These are phyloP conservation scores for Caenorhabditis wallacei DNA, from an alignment of 2,888 invertebrate species.

Conservation along the genomic window DNA sequence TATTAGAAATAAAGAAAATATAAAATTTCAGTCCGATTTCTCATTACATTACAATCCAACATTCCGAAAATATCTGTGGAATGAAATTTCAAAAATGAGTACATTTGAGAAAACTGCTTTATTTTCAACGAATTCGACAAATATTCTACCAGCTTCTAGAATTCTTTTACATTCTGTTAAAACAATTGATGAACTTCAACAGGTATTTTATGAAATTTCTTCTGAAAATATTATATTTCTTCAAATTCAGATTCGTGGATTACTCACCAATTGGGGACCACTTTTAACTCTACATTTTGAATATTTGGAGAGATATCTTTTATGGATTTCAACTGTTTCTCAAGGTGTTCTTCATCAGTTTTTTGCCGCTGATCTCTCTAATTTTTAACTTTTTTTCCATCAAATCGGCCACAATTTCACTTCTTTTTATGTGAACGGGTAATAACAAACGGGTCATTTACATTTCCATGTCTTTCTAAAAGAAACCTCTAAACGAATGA, in stretches of 20 bases:
- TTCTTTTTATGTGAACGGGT: conserved; percentile 32
- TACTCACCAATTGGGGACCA: conserved; percentile 78
- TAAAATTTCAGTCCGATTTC: conserved; percentile 73
- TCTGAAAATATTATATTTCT: no score
- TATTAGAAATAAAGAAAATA: background rate
- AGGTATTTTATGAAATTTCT: conserved; percentile 66
- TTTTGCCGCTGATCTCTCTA: conserved; percentile 63
- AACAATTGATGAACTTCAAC: conserved; percentile 75
- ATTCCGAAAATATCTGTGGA: conserved; percentile 72
- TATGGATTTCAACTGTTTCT: conserved; percentile 72
- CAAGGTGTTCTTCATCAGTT: conserved; percentile 68
- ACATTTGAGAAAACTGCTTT: conserved; percentile 76
- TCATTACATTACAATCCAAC: conserved; percentile 71
- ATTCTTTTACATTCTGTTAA: conserved; percentile 77
- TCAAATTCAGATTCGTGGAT: conserved; percentile 63
- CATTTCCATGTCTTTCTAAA: conserved; percentile 58
- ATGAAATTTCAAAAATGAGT: conserved; percentile 69
- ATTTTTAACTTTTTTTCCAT: conserved; percentile 22
- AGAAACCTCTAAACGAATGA: conserved; percentile 17
- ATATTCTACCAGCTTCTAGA: conserved; percentile 62
- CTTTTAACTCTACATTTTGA: conserved; percentile 76
- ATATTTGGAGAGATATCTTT: conserved; percentile 76
- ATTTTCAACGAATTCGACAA: conserved; percentile 76
- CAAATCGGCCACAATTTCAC: conserved; percentile 17
- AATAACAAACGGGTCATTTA: conserved; percentile 1